Percentiles rank a stretch among this genome's conserved stretches.
Evolutionary conservation across 2,113 vertebrate genomes (phyloP).

Genomic region (Tragelaphus buxtoni): DNA sequence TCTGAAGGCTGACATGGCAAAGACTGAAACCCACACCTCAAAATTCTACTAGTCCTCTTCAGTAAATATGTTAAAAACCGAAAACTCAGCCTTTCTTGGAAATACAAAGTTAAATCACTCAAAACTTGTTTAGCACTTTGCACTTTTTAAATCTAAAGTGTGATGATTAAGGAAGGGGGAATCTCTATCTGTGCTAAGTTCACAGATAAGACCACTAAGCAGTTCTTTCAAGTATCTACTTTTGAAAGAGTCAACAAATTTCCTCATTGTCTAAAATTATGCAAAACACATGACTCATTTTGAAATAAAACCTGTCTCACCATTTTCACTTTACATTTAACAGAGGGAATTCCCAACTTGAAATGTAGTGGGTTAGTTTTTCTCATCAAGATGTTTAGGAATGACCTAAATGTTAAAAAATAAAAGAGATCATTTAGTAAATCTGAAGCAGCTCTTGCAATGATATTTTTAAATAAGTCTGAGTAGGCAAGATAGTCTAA

Average conservation of each 20-base stretch:
- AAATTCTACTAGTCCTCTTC: not conserved
- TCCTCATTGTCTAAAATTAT: not conserved
- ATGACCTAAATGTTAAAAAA: not conserved
- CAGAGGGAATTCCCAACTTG: not conserved
- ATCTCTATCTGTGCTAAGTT: not conserved
- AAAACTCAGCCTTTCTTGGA: not conserved
- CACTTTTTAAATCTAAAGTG: not conserved
- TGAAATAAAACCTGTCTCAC: not conserved
- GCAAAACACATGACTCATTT: not conserved
- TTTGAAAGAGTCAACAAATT: slow-evolving; percentile 26
- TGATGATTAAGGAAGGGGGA: not conserved
- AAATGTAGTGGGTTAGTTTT: not conserved
- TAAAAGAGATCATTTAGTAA: not conserved
- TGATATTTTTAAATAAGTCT: not conserved
- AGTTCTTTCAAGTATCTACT: not conserved
- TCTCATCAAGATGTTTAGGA: not conserved
- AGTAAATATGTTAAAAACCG: not conserved
- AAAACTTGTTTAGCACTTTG: not conserved
- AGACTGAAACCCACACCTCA: not conserved
- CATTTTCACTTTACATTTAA: slow-evolving; percentile 1
- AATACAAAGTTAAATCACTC: not conserved
- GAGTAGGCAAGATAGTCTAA: not conserved
- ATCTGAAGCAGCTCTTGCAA: not conserved
- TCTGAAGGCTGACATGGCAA: not conserved
- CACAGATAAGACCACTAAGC: not conserved